Evolutionary conservation across 2,113 vertebrate species (phyloP).

Genomic region (Poeciliopsis turrubarensis): DNA sequence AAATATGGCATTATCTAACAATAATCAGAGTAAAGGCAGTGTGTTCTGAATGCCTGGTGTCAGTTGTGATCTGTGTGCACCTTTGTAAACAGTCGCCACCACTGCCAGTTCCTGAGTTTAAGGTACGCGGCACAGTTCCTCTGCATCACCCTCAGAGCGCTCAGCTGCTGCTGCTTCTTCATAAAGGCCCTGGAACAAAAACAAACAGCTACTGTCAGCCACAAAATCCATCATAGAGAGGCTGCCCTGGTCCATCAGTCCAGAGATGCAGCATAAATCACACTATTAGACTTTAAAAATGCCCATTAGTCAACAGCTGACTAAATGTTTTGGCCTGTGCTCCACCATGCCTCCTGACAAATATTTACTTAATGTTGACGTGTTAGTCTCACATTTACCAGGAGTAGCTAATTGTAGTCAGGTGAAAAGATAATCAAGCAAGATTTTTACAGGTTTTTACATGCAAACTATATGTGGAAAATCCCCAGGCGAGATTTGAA

Average conservation of each 20-base stretch:
- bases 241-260: too few relatives aligned
- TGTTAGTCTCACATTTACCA: too few relatives aligned
- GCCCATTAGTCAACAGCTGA: too few relatives aligned
- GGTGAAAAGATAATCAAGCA: too few relatives aligned
- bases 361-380: too few relatives aligned
- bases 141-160: slow-evolving; percentile 89
- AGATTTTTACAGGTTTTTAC: too few relatives aligned
- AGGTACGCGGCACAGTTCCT: slow-evolving; percentile 92
- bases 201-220: neutral
- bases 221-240: neutral
- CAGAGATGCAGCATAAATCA: too few relatives aligned
- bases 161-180: slow-evolving; percentile 91
- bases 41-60: neutral
- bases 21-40: neutral
- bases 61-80: slow-evolving; percentile 33
- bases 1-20: too few relatives aligned
- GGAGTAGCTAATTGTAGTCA: too few relatives aligned
- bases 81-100: slow-evolving; percentile 94
- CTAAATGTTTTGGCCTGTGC: too few relatives aligned
- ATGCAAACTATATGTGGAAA: neutral
- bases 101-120: slow-evolving; percentile 92
- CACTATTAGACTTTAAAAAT: too few relatives aligned
- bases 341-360: too few relatives aligned
- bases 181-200: slow-evolving; percentile 81
- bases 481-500: neutral